Evolutionary conservation across 2,888 invertebrate genomes (phyloP).

Genomic region (Leptarthrus brevirostris): DNA sequence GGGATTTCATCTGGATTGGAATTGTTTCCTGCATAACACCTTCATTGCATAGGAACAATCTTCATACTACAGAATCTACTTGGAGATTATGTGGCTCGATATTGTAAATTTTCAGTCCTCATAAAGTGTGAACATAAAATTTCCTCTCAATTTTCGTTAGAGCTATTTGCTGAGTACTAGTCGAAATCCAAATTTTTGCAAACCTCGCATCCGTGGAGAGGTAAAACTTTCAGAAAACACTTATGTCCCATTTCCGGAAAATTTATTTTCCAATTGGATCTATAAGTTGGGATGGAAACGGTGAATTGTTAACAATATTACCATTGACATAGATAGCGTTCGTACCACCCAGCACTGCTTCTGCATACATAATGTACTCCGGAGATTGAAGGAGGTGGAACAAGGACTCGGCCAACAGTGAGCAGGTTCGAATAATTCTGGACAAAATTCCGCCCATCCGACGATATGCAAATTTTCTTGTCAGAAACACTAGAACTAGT

Average conservation of each 20-base stretch:
- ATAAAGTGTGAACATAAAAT: slow-evolving; percentile 27
- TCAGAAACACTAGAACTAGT: slow-evolving; percentile 26
- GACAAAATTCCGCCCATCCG: background rate
- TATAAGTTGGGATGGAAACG: background rate
- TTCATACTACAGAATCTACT: background rate
- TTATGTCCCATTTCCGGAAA: background rate
- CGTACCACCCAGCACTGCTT: background rate
- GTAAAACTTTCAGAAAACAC: background rate
- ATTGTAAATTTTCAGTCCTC: slow-evolving; percentile 12
- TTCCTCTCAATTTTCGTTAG: slow-evolving; percentile 1
- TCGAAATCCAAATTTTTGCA: background rate
- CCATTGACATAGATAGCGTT: background rate
- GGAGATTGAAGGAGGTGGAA: background rate
- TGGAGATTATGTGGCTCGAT: background rate
- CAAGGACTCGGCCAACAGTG: background rate
- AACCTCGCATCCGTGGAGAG: background rate
- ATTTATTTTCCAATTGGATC: slow-evolving; percentile 10
- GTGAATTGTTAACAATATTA: slow-evolving; percentile 17
- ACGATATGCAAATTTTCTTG: slow-evolving; percentile 32
- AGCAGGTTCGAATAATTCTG: background rate
- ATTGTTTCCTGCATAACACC: background rate
- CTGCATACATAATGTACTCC: slow-evolving; percentile 1
- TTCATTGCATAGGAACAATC: background rate
- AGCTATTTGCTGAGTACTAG: background rate
- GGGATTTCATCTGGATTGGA: background rate